Percentiles rank a stretch among this genome's conserved stretches.
Conservation (phyloP, 2,113 vertebrate genomes). For the Tragelaphus scriptus region DNA sequence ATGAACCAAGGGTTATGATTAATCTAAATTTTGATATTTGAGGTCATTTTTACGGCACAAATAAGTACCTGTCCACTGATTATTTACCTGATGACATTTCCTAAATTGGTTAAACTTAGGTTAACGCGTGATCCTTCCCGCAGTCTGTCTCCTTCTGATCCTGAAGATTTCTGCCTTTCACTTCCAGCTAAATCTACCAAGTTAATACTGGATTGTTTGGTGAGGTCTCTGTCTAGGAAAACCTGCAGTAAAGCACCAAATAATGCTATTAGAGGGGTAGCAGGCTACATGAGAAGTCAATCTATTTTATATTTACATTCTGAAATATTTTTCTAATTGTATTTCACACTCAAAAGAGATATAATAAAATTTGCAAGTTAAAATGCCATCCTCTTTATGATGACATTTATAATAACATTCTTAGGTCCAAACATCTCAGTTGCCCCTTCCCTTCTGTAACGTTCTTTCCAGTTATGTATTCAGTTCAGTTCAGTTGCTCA, state of each 20-base stretch:
- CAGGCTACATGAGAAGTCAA: not conserved
- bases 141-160: slow-evolving; percentile 88
- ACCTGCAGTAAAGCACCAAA: slow-evolving; percentile 73
- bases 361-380: not conserved
- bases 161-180: slow-evolving; percentile 87
- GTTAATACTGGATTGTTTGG: slow-evolving; percentile 88
- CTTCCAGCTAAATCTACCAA: slow-evolving; percentile 91
- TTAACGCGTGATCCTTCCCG: slow-evolving; percentile 90
- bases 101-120: slow-evolving; percentile 89
- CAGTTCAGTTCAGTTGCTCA: no score
- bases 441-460: not conserved
- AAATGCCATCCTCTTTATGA: not conserved
- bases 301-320: not conserved
- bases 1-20: not conserved
- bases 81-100: slow-evolving; percentile 90
- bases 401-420: not conserved
- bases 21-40: not conserved
- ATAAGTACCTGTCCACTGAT: not conserved
- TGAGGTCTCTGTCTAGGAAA: slow-evolving; percentile 86
- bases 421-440: not conserved
- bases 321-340: not conserved
- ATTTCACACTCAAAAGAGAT: not conserved
- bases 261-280: not conserved
- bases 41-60: not conserved
- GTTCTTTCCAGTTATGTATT: not conserved